A percentile compares a stretch with the other conserved stretches of the same genome.
Evolutionary conservation across 2,113 vertebrate species (phyloP).

Genomic region (Procavia capensis): DNA sequence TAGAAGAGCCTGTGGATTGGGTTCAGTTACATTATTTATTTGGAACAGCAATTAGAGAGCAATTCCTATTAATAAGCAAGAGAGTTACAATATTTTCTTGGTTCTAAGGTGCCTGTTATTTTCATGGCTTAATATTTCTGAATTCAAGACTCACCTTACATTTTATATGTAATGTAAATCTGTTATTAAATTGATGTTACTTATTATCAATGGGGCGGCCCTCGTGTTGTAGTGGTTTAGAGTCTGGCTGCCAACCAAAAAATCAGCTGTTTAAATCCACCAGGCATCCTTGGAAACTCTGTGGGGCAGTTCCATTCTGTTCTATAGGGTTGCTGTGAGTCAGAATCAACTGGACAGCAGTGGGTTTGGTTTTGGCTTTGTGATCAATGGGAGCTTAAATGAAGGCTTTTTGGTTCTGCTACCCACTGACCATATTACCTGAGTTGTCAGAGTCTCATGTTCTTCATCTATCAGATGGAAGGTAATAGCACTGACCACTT

Average conservation of each 20-base stretch:
- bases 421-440: too few relatives aligned
- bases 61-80: background rate
- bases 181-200: slow-evolving; percentile 7
- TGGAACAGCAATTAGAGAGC: background rate
- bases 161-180: background rate
- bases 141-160: slow-evolving; percentile 18
- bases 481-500: background rate
- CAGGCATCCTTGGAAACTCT: too few relatives aligned
- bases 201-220: background rate
- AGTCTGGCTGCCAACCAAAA: too few relatives aligned
- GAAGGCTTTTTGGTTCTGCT: slow-evolving; percentile 33
- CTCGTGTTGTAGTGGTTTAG: too few relatives aligned
- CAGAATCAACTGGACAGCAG: too few relatives aligned
- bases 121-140: slow-evolving; percentile 9
- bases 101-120: background rate
- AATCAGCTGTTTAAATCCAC: too few relatives aligned
- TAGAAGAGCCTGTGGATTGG: background rate
- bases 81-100: background rate
- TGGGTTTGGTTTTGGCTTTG: too few relatives aligned
- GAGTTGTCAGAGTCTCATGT: background rate
- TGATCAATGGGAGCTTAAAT: background rate
- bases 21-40: background rate
- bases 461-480: background rate
- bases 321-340: too few relatives aligned
- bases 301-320: too few relatives aligned